Conservation (phyloP, 2,797 vertebrate genomes). For the Hipposideros larvatus region DNA sequence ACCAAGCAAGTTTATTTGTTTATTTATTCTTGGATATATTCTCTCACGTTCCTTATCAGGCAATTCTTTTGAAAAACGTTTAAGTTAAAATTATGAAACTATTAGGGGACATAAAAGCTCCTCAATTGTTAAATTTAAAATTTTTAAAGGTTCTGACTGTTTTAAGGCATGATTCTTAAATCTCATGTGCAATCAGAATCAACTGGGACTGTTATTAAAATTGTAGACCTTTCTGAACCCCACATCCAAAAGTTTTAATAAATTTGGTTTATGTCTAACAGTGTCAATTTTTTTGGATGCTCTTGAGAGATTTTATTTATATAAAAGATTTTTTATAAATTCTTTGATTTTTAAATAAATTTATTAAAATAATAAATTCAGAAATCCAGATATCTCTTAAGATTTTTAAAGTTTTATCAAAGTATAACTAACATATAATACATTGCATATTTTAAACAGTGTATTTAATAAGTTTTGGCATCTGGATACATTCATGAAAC, state of each 20-base stretch:
- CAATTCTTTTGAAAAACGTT: not conserved
- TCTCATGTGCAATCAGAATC: not conserved
- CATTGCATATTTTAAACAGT: not conserved
- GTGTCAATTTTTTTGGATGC: not conserved
- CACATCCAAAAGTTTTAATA: not conserved
- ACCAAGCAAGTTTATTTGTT: not conserved
- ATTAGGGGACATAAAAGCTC: not conserved
- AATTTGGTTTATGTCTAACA: not conserved
- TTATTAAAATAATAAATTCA: not conserved
- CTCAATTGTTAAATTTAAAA: not conserved
- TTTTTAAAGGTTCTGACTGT: not conserved
- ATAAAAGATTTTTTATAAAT: not conserved
- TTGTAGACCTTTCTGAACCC: not conserved
- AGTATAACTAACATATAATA: not conserved
- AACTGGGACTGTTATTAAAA: not conserved
- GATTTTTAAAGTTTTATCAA: not conserved
- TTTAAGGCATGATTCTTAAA: not conserved
- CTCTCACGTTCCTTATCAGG: not conserved
- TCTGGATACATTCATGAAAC: not conserved
- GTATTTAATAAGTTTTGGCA: not conserved
- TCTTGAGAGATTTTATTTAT: not conserved
- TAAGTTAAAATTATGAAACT: not conserved
- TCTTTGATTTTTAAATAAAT: not conserved
- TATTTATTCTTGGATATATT: not conserved
- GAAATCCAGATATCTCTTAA: not conserved